Conservation (phyloP, 2,113 vertebrate genomes). For the Vidua macroura region DNA sequence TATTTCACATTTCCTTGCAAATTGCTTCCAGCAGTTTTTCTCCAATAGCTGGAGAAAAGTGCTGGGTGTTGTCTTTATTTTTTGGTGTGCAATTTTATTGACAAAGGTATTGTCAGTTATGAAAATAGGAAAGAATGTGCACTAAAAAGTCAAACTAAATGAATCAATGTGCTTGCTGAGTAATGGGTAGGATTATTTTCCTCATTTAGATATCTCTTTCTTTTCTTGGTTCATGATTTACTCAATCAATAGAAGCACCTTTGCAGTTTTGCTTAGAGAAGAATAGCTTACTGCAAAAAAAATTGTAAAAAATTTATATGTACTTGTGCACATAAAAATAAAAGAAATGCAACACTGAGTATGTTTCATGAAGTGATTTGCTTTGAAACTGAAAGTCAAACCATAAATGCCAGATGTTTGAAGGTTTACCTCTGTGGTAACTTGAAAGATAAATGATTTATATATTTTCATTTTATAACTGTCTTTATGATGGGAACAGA, state of each 20-base stretch:
- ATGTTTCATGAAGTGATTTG: background rate
- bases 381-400: slow-evolving; percentile 55
- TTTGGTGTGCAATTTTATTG: background rate
- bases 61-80: background rate
- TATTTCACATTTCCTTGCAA: background rate
- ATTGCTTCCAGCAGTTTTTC: background rate
- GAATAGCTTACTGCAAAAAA: background rate
- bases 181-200: background rate
- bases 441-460: slow-evolving; percentile 71
- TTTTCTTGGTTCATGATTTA: background rate
- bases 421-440: slow-evolving; percentile 54
- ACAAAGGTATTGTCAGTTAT: background rate
- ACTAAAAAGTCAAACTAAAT: background rate
- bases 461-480: slow-evolving; percentile 66
- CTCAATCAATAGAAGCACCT: background rate
- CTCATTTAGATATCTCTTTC: background rate
- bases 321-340: background rate
- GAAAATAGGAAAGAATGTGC: background rate
- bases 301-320: background rate
- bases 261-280: background rate
- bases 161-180: background rate
- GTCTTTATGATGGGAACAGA: slow-evolving; percentile 51
- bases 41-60: background rate
- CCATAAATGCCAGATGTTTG: slow-evolving; percentile 65
- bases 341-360: background rate